Base-by-base conservation (phyloP, 30 jellyfish, hydroid and myxozoan species). In the Mastigias papua region DNA sequence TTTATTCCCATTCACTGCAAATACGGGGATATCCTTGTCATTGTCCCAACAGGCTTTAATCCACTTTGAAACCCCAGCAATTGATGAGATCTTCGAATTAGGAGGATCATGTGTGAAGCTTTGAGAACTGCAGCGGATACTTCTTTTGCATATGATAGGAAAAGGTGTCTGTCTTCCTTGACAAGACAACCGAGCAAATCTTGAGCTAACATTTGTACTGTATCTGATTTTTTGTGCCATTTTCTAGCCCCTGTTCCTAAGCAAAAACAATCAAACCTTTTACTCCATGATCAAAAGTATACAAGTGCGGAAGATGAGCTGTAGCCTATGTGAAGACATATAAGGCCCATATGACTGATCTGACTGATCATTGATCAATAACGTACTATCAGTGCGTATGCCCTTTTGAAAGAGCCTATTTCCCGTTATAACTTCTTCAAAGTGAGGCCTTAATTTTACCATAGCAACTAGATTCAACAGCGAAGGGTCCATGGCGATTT, bases 1-100 rank as follows among this genome's bases (percentile, higher is more conserved):
- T 29, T 82, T 80, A 15, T 86, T 63, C 20, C 97, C 98, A 66
- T 86, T 34, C 60, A 80, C 84, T 19, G 70, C 65, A 66, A 93
- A 93, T 1, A 46, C 86, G 1, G 98, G 98, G 32, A 76, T 66
- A 35, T 74, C 20, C 46, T 64, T 74, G 19, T 80, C 90, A 80
- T 31, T 22, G 23, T 63, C 74, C 74, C 74, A 63, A 35, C 80
- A 33, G 21, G 37, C 34, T 17, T 32, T 80, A 0, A 61, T 62
- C 81, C 90, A 80, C 1, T 48, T 48, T 22, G 73, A 25, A 62
- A 64, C 71, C 1, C 42, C 74, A 63, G 74, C 74, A 63, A 63
- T 34, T 7, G 74, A 7, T 27, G 35, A 22, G 10, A 25, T 1
- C 46, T 63, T 63, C 6, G 37, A 25, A 63, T 63, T 27, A 2